Conservation (phyloP, 2,113 vertebrate genomes). For the Eleginops maclovinus region DNA sequence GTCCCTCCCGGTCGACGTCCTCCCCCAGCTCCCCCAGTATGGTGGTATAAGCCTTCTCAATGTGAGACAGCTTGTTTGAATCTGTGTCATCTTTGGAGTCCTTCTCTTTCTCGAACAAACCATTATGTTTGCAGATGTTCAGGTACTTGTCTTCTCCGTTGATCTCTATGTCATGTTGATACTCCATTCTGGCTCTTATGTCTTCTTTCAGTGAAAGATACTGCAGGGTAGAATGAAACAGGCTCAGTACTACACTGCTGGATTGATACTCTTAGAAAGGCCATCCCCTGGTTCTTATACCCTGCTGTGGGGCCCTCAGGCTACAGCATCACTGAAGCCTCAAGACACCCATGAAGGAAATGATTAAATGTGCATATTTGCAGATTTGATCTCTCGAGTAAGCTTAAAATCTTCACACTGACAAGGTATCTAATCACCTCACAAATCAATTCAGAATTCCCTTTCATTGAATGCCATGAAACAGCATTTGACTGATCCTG, state of each 20-base stretch:
- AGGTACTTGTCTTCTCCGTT: background rate
- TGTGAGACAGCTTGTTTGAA: conserved; percentile 7
- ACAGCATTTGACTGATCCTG: conserved; percentile 21
- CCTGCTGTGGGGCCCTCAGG: background rate
- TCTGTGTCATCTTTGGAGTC: background rate
- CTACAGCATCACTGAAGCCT: background rate
- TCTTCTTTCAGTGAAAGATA: background rate
- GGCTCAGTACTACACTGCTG: background rate
- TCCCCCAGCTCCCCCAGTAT: conserved; percentile 79
- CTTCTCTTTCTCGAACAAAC: conserved; percentile 9
- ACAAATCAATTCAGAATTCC: conserved; percentile 12
- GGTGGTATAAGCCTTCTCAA: conserved; percentile 70
- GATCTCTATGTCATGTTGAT: conserved; percentile 20
- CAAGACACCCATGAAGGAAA: conserved; percentile 1
- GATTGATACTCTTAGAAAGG: background rate
- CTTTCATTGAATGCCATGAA: background rate
- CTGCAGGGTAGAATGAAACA: conserved; percentile 1
- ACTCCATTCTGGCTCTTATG: conserved; percentile 22
- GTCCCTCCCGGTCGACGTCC: conserved; percentile 71
- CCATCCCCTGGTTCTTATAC: conserved; percentile 7
- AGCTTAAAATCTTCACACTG: background rate
- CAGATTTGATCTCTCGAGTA: background rate
- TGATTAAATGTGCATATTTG: background rate
- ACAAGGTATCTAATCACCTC: background rate
- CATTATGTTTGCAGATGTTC: background rate